Conservation (phyloP, 2,113 vertebrate species). For the Rhodinocichla rosea region DNA sequence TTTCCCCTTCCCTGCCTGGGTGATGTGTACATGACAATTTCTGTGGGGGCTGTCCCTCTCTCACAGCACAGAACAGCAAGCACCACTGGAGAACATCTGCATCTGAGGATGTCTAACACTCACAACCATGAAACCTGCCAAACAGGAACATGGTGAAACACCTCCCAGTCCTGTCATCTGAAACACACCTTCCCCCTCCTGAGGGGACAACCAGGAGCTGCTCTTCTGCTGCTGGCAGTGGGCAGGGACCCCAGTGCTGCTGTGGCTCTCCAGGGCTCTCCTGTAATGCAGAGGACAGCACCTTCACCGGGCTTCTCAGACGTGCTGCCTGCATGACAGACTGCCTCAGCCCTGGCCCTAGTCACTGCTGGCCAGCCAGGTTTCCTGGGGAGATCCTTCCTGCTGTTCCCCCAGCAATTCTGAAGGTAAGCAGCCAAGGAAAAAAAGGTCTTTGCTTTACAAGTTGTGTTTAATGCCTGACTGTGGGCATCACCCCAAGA, state of each 20-base stretch:
- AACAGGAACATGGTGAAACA: not conserved
- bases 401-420: not conserved
- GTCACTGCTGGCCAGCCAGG: not conserved
- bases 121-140: not conserved
- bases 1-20: not conserved
- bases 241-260: not conserved
- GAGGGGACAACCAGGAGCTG: not conserved
- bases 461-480: not conserved
- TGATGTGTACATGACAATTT: not conserved
- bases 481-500: not conserved
- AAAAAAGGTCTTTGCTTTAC: not conserved
- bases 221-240: not conserved
- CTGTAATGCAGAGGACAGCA: not conserved
- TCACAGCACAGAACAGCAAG: not conserved
- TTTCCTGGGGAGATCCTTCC: not conserved
- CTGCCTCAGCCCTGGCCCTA: not conserved
- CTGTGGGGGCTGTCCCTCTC: not conserved
- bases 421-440: not conserved
- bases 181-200: not conserved
- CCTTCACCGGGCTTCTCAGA: not conserved
- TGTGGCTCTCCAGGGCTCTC: not conserved
- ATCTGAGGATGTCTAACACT: not conserved
- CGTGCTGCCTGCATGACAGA: rapidly evolving
- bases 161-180: not conserved
- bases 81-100: not conserved